These are phyloP conservation scores for Poecilia picta DNA, from an alignment of 2,797 vertebrate genomes.

Conservation along the genomic window DNA sequence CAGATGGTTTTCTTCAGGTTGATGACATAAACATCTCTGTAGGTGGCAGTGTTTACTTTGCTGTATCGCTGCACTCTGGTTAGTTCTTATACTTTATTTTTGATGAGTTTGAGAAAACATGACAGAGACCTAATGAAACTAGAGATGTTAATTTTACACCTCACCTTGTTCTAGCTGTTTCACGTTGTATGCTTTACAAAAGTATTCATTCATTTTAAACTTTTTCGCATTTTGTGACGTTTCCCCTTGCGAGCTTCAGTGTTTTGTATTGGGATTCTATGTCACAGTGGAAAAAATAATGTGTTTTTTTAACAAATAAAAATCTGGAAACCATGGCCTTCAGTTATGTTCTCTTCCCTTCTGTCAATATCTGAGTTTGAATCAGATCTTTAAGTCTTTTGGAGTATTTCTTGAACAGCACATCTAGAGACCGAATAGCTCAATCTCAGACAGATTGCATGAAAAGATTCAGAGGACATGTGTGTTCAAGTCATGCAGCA, in stretches of 20 bases:
- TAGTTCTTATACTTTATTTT: neutral
- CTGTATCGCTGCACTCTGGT: neutral
- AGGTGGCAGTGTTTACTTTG: constrained; percentile 4
- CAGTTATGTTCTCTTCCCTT: neutral
- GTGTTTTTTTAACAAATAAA: neutral
- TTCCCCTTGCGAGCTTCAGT: neutral
- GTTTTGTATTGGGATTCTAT: neutral
- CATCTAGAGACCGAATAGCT: neutral
- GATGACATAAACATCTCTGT: neutral
- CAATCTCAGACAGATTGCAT: neutral
- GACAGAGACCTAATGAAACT: neutral
- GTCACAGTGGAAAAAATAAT: neutral
- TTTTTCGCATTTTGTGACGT: neutral
- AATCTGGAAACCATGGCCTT: neutral
- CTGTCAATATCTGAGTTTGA: neutral
- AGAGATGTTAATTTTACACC: neutral
- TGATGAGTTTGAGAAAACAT: neutral
- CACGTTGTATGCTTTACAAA: neutral
- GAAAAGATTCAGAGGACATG: neutral
- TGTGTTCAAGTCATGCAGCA: neutral
- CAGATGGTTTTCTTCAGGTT: neutral
- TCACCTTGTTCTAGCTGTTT: neutral
- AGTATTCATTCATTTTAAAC: neutral
- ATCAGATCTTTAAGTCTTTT: neutral
- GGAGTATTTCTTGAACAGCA: neutral